A percentile compares a stretch with the other conserved stretches of the same genome.
Evolutionary conservation across 1,140 invertebrate species (phyloP).

Genomic region (Drosophila dunni): DNA sequence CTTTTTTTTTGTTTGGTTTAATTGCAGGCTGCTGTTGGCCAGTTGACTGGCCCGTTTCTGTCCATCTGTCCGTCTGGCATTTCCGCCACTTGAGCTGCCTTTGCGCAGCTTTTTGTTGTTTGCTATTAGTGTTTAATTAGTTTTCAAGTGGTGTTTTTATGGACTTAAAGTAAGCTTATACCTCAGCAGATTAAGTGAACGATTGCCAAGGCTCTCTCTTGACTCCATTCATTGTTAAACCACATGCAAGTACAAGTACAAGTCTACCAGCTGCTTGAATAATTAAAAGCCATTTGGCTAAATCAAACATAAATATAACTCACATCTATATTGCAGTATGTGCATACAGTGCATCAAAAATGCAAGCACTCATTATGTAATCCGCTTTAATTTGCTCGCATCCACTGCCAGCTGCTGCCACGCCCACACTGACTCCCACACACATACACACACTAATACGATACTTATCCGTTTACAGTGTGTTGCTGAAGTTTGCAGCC

Average conservation of each 20-base stretch:
- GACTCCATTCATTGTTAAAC: constrained; percentile 9
- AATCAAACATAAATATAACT: constrained; percentile 34
- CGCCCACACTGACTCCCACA: not conserved
- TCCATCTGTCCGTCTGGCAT: constrained; percentile 9
- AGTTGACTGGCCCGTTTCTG: not conserved
- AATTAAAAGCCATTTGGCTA: constrained; percentile 72
- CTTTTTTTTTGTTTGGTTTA: constrained; percentile 50
- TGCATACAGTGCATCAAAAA: constrained; percentile 37
- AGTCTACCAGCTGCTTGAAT: constrained; percentile 39
- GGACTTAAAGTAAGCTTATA: constrained; percentile 65
- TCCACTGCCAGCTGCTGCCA: not conserved
- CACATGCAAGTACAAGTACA: constrained; percentile 3
- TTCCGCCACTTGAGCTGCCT: constrained; percentile 47
- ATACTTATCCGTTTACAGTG: constrained; percentile 31
- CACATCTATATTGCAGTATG: not conserved
- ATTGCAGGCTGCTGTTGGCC: constrained; percentile 35
- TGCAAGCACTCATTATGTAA: constrained; percentile 57
- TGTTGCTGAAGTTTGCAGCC: constrained; percentile 34
- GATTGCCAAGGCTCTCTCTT: constrained; percentile 7
- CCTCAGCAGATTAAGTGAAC: constrained; percentile 42
- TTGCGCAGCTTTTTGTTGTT: constrained; percentile 57
- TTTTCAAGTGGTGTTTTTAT: constrained; percentile 84
- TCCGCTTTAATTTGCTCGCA: constrained; percentile 59
- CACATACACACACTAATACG: not conserved
- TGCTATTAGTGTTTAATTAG: constrained; percentile 84